These are phyloP conservation scores for Perognathus longimembris DNA, from an alignment of 2,113 vertebrate species.

Conservation along the genomic window DNA sequence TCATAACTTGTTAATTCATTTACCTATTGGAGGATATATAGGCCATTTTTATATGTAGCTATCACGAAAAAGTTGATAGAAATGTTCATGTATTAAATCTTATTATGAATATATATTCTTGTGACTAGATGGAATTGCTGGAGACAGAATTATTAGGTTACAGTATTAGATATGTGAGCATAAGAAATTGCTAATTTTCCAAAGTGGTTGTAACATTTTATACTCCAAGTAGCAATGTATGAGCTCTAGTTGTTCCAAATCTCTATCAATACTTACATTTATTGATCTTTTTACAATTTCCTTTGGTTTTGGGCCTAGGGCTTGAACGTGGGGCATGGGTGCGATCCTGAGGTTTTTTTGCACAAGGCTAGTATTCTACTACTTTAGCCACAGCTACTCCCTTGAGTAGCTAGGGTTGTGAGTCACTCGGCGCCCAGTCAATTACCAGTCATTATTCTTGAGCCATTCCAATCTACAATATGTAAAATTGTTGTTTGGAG, in stretches of 20 bases:
- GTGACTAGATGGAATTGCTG: background rate
- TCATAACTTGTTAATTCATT: slow-evolving; percentile 29
- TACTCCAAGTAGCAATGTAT: background rate
- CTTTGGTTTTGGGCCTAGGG: too few relatives aligned
- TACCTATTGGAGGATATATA: background rate
- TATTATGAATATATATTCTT: background rate
- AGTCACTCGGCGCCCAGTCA: too few relatives aligned
- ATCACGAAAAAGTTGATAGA: slow-evolving; percentile 23
- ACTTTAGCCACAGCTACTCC: too few relatives aligned
- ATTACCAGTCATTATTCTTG: background rate
- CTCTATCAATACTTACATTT: background rate
- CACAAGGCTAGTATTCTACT: too few relatives aligned
- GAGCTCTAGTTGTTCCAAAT: background rate
- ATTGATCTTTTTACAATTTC: background rate
- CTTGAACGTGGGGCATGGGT: too few relatives aligned
- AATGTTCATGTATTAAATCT: background rate
- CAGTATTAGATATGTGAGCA: background rate
- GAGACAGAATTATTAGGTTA: background rate
- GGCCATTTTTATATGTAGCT: slow-evolving; percentile 7
- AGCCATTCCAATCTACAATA: background rate
- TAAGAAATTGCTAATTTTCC: slow-evolving; percentile 35
- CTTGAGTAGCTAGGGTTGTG: too few relatives aligned
- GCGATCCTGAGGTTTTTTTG: too few relatives aligned
- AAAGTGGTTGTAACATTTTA: slow-evolving; percentile 40
- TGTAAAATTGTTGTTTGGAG: slow-evolving; percentile 32